Evolutionary conservation across 2,113 vertebrate genomes (phyloP), one percentile per base, ranked within the genome.

Genomic region (Kryptolebias marmoratus): DNA sequence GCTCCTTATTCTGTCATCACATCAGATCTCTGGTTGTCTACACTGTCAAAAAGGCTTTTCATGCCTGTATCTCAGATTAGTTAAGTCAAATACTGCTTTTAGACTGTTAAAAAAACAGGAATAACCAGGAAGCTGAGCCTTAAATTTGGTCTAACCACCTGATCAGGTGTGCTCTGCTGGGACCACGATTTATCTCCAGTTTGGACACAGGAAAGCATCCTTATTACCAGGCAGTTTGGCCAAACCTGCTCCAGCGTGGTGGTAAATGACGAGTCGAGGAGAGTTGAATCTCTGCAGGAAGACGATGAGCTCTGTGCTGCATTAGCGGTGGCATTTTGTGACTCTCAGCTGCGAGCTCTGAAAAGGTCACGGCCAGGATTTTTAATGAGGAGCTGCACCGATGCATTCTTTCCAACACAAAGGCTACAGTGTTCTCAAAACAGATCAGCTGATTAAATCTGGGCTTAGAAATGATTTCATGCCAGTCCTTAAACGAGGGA

Each of bases 151-250:
- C 14, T 1, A n/a, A 31, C 45, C 54, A 32, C 49, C 54, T 22
- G 73, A 64, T 61, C 49, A 67, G 57, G 49, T 67, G 44, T 55
- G 52, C 11, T 61, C 32, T 84, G 81, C 88, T 67, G 84, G 76
- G 42, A 44, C 62, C 79, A 80, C 62, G 83, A 90, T 93, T 91
- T 86, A 86, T 83, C 77, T 73, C 74, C 73, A 66, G 73, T 60
- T 58, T 62, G 79, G 85, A 85, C 82, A 86, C 64, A 78, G 73
- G 64, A 73, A 81, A 74, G 63, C 56, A 39, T 84, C 77, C 83
- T 84, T 71, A 83, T 88, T 87, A 71, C 48, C 73, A 1, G 36
- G 72, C 70, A 79, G 75, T 83, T 75, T 85, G 82, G 69, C 75
- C 68, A 61, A 64, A 57, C 31, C n/a, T 55, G 61, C 61, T 4